Conservation (phyloP, 2,888 invertebrate genomes). For the Netelia melanura region DNA sequence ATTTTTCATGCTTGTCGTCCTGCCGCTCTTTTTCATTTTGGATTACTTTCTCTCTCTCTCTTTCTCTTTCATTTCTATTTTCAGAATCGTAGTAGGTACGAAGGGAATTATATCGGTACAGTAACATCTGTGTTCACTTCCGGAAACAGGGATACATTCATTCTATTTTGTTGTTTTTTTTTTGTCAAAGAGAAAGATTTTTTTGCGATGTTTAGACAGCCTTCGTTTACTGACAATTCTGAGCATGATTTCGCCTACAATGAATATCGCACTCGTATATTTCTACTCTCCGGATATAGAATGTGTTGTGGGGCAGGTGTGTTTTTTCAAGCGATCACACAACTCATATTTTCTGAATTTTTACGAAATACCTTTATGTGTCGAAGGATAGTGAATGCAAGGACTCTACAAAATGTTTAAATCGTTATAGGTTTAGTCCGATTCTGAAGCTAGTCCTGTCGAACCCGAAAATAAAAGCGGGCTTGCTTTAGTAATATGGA, state of each 20-base stretch:
- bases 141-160: constrained; percentile 45
- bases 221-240: constrained; percentile 63
- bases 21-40: constrained; percentile 35
- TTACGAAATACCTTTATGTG: not conserved
- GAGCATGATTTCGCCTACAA: constrained; percentile 47
- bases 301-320: constrained; percentile 54
- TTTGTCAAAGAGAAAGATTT: constrained; percentile 28
- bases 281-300: constrained; percentile 1
- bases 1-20: constrained; percentile 45
- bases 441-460: too few relatives aligned
- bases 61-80: constrained; percentile 1
- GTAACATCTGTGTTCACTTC: constrained; percentile 45
- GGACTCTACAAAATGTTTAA: too few relatives aligned
- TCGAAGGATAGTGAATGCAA: not conserved
- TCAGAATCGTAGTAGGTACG: constrained; percentile 11
- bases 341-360: constrained; percentile 31
- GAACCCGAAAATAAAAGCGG: too few relatives aligned
- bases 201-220: constrained; percentile 69
- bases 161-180: constrained; percentile 62
- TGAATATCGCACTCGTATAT: constrained; percentile 2
- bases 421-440: too few relatives aligned
- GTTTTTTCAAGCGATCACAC: constrained; percentile 47
- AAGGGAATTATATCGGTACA: constrained; percentile 52
- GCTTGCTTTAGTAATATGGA: too few relatives aligned
- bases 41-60: constrained; percentile 50